A percentile compares a stretch with the other conserved stretches of the same genome.
Evolutionary conservation across 2,797 vertebrate species (phyloP).

Genomic region (Heterohyrax brucei): DNA sequence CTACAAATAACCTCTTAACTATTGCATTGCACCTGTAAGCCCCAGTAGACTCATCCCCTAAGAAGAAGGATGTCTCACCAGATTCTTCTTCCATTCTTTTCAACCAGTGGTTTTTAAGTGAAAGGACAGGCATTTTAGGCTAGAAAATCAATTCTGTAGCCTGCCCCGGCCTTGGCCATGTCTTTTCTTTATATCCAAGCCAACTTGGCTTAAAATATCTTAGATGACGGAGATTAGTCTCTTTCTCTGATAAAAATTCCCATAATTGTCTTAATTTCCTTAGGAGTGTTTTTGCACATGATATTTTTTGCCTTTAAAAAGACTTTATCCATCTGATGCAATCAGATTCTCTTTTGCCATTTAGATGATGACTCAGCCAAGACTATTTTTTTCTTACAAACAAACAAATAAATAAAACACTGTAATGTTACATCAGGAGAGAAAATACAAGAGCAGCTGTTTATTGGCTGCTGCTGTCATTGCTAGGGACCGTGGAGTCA

Average conservation of each 20-base stretch:
- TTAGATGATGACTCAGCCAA: slow-evolving; percentile 39
- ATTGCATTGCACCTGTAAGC: neutral
- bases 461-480: neutral
- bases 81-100: slow-evolving; percentile 35
- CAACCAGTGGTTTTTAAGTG: slow-evolving; percentile 5
- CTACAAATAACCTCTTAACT: slow-evolving; percentile 62
- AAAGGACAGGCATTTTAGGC: slow-evolving; percentile 4
- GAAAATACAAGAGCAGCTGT: slow-evolving; percentile 33
- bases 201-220: slow-evolving; percentile 42
- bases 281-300: neutral
- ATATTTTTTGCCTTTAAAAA: slow-evolving; percentile 10
- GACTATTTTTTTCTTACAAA: slow-evolving; percentile 65
- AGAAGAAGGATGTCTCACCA: neutral
- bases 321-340: slow-evolving; percentile 32
- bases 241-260: slow-evolving; percentile 40
- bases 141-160: slow-evolving; percentile 14
- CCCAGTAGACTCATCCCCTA: neutral
- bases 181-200: slow-evolving; percentile 6
- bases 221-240: neutral
- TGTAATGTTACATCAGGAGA: slow-evolving; percentile 12
- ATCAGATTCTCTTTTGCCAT: slow-evolving; percentile 37
- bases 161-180: neutral
- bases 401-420: slow-evolving; percentile 41
- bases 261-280: slow-evolving; percentile 45
- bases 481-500: no score